Conservation (phyloP, 2,797 vertebrate species). For the Harpagifer antarcticus region DNA sequence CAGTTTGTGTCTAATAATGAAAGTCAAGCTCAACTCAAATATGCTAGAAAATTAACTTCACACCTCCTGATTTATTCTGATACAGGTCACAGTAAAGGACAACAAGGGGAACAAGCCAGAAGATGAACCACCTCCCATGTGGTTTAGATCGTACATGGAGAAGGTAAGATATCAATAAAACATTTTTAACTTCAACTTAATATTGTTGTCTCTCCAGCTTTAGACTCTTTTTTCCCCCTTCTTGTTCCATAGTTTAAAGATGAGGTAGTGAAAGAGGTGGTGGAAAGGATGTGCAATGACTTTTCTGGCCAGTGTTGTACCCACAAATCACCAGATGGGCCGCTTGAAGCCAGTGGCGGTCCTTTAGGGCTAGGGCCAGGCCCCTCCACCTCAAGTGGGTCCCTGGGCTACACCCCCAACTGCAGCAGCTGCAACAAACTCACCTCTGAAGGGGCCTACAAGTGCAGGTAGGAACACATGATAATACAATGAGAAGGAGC, state of each 20-base stretch:
- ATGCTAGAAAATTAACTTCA: neutral
- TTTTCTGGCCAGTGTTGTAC: slow-evolving; percentile 92
- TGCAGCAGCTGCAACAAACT: slow-evolving; percentile 92
- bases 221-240: neutral
- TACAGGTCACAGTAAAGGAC: slow-evolving; percentile 81
- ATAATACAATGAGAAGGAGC: too few species aligned
- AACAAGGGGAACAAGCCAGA: slow-evolving; percentile 82
- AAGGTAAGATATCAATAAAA: slow-evolving; percentile 78
- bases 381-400: slow-evolving; percentile 75
- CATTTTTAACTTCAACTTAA: neutral
- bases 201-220: too few species aligned
- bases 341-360: slow-evolving; percentile 74
- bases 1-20: neutral
- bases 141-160: slow-evolving; percentile 97
- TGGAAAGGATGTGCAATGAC: slow-evolving; percentile 94
- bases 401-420: slow-evolving; percentile 89
- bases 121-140: slow-evolving; percentile 91
- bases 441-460: slow-evolving; percentile 94
- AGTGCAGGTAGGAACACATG: slow-evolving; percentile 89
- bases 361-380: slow-evolving; percentile 64
- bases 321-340: slow-evolving; percentile 79
- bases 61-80: slow-evolving; percentile 13
- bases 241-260: slow-evolving; percentile 90
- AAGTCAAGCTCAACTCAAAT: neutral
- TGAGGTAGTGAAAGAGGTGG: slow-evolving; percentile 95